These are phyloP conservation scores for Chironex yamaguchii DNA, from an alignment of 30 jellyfish, hydroid and myxozoan species.

Conservation along the genomic window DNA sequence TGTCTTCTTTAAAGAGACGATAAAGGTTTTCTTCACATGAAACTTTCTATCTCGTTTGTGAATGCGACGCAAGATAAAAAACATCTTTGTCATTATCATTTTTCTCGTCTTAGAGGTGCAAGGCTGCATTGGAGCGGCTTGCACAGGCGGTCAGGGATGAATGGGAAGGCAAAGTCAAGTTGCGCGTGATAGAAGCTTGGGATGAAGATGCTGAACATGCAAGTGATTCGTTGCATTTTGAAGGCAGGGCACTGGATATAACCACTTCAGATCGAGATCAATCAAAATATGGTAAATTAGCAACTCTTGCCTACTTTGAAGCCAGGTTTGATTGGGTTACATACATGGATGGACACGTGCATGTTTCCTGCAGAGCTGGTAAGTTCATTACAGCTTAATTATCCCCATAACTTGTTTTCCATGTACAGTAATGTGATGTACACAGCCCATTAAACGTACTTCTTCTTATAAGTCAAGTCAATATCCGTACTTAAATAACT, in stretches of 20 bases:
- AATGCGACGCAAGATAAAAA: too few species aligned
- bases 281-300: constrained; percentile 67
- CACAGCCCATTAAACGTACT: too few species aligned
- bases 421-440: too few species aligned
- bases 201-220: constrained; percentile 86
- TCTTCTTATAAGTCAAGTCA: too few species aligned
- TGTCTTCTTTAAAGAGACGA: too few species aligned
- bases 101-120: too few species aligned
- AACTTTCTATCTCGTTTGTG: too few species aligned
- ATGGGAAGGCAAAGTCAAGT: constrained; percentile 76
- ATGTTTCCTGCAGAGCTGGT: constrained; percentile 88
- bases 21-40: too few species aligned
- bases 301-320: constrained; percentile 86
- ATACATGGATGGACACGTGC: constrained; percentile 83
- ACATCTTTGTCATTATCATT: too few species aligned
- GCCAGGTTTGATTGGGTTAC: constrained; percentile 85
- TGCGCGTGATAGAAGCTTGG: constrained; percentile 86
- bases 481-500: too few species aligned
- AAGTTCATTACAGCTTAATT: too few species aligned
- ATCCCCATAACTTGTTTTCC: too few species aligned
- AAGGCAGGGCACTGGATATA: constrained; percentile 89
- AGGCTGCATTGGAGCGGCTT: constrained; percentile 62
- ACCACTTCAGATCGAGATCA: constrained; percentile 80
- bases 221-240: constrained; percentile 78
- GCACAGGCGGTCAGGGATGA: constrained; percentile 76